These are phyloP conservation scores for Yponomeuta sedellus DNA, from an alignment of 2,888 invertebrate species.

Conservation along the genomic window DNA sequence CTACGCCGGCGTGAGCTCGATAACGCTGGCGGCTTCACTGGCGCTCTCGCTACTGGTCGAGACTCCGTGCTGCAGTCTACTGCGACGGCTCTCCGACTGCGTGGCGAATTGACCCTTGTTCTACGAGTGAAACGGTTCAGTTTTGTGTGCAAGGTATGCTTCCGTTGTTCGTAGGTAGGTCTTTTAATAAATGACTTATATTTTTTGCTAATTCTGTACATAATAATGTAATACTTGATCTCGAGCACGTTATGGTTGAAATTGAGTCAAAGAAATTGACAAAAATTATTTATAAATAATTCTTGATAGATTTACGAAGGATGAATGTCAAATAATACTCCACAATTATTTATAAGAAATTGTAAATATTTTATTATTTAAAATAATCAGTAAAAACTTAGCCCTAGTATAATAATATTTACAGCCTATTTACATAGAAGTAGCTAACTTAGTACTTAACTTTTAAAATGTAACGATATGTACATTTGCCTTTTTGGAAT, in stretches of 20 bases:
- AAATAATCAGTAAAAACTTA: constrained; percentile 32
- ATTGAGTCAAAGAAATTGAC: not conserved
- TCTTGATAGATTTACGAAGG: not conserved
- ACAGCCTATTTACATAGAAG: constrained; percentile 57
- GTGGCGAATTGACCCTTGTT: constrained; percentile 23
- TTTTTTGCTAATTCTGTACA: not conserved
- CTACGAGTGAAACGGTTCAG: not conserved
- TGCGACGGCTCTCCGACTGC: constrained; percentile 65
- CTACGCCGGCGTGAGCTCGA: constrained; percentile 64
- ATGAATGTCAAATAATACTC: not conserved
- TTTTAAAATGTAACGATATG: constrained; percentile 11
- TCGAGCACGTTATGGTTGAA: not conserved
- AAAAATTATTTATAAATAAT: too few species aligned
- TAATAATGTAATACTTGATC: not conserved
- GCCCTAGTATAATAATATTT: constrained; percentile 40
- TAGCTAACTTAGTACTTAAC: not conserved
- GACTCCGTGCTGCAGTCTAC: constrained; percentile 75
- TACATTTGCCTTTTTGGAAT: constrained; percentile 19
- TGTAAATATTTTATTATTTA: constrained; percentile 22
- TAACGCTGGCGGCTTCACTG: constrained; percentile 59
- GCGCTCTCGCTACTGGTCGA: constrained; percentile 75
- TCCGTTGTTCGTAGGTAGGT: not conserved
- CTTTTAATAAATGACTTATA: not conserved
- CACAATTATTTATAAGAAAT: not conserved
- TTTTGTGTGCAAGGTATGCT: not conserved